Base-by-base conservation (phyloP, 2,113 vertebrate genomes). In the Ondatra zibethicus region DNA sequence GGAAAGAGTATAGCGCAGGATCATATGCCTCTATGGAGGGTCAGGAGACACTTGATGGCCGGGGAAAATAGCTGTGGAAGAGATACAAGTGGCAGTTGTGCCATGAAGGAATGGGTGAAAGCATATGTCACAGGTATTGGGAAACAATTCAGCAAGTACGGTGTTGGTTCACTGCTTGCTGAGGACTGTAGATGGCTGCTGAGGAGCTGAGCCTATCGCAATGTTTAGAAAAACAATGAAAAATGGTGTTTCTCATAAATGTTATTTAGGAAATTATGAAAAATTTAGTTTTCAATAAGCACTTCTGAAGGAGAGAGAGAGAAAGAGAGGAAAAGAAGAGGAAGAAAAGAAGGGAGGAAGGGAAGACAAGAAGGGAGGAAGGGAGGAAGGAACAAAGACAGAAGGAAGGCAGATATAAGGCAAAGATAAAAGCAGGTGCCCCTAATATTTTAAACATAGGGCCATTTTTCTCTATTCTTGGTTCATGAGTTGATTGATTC, bases 231-330 rank as follows among this genome's bases (percentile, higher is more conserved):
- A 93, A 87, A 21, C 75, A 78, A 19, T 39, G 75, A 94, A 94
- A 92, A 92, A 42, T 45, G 58, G 13, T 13, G 72, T 84, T 90
- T 52, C 72, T 55, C 47, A 39, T 29, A 39, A 88, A 73, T 58
- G 14, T 29, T 73, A 55, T 5, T 50, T 86, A 87, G 33, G 29
- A 87, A 52, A n/a, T 70, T 70, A 61, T 63, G 47, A 85, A 42
- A 96, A 78, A 10, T 70, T 5, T 55, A 58, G 39, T 88, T 92
- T 91, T 70, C 25, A 91, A 73, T 42, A 89, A 96, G n/a, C n/a
- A 31, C 29, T 42, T 95, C 47, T 77, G 82, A 92, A 73, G 50
- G 42, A 13, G 14, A 81, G 52, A 52, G 29, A 17, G 14, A 47
- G 31, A 39, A 14, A 13, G 45, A 8, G 25, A 1, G 4, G 8